A percentile compares a stretch with the other conserved stretches of the same genome.
Evolutionary conservation across 1,140 invertebrate genomes (phyloP).

Genomic region (Prorops nasuta): DNA sequence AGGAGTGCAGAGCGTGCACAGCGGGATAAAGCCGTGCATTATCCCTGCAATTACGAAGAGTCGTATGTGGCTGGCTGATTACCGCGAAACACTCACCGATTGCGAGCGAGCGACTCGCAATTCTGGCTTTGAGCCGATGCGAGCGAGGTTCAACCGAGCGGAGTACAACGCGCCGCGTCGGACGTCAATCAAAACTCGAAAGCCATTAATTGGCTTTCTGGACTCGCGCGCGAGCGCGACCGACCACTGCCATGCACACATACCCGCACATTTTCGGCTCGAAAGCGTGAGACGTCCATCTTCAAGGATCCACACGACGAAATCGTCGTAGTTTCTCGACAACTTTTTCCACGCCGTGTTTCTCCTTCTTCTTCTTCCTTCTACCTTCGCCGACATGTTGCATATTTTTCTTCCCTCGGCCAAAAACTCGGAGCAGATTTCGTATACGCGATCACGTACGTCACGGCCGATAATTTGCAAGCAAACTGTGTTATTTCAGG

Average conservation of each 20-base stretch:
- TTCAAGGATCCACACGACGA: not conserved
- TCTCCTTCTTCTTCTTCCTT: not conserved
- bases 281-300: conserved; percentile 20
- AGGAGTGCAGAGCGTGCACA: too few species aligned
- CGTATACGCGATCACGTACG: too few species aligned
- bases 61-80: conserved; percentile 18
- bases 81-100: too few species aligned
- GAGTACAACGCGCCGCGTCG: too few species aligned
- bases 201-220: conserved; percentile 30
- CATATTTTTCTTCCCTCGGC: too few species aligned
- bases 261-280: conserved; percentile 12
- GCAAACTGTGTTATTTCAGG: too few species aligned
- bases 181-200: conserved; percentile 32
- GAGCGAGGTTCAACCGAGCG: not conserved
- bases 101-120: not conserved
- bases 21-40: conserved; percentile 12
- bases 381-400: too few species aligned
- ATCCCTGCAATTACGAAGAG: conserved; percentile 19
- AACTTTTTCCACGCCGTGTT: not conserved
- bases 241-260: too few species aligned
- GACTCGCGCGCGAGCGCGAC: conserved; percentile 24
- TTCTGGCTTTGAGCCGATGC: not conserved
- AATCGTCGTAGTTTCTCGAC: too few species aligned
- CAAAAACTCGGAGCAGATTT: too few species aligned
- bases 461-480: too few species aligned